Percentiles rank a stretch among this genome's conserved stretches.
phyloP scores from a whole-genome alignment of 2,113 vertebrate genomes.

The Thalassoma bifasciatum region DNA sequence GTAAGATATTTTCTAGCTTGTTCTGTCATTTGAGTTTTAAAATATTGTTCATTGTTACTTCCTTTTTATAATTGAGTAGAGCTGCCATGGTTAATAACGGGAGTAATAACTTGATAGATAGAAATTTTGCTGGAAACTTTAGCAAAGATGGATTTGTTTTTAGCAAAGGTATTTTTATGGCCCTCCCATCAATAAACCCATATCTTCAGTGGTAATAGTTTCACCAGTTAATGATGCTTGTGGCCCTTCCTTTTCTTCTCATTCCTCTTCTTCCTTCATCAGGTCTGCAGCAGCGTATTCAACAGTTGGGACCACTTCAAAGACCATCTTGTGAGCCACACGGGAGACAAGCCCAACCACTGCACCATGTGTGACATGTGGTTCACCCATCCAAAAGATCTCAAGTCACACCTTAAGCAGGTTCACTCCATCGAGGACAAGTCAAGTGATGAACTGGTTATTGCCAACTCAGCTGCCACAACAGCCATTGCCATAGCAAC shows the following conservation, averaged over 20 bases:
- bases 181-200: too few species aligned
- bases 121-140: too few species aligned
- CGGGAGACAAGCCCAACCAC: slow-evolving; percentile 96
- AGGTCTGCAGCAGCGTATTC: slow-evolving; percentile 98
- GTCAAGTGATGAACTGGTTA: slow-evolving; percentile 82
- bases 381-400: slow-evolving; percentile 95
- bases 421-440: slow-evolving; percentile 87
- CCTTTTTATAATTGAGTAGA: too few species aligned
- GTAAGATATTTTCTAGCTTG: not conserved
- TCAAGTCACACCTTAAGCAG: slow-evolving; percentile 89
- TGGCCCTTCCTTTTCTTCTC: not conserved
- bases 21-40: not conserved
- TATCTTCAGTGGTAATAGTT: too few species aligned
- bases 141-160: too few species aligned
- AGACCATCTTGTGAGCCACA: slow-evolving; percentile 97
- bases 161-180: too few species aligned
- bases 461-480: slow-evolving; percentile 80
- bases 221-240: too few species aligned
- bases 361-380: slow-evolving; percentile 97
- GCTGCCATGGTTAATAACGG: too few species aligned
- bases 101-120: too few species aligned
- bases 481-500: slow-evolving; percentile 83
- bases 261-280: slow-evolving; percentile 54
- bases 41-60: too few species aligned
- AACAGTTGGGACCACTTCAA: slow-evolving; percentile 99